phyloP scores from a whole-genome alignment of 2,113 vertebrate species.

The Podocnemis expansa region DNA sequence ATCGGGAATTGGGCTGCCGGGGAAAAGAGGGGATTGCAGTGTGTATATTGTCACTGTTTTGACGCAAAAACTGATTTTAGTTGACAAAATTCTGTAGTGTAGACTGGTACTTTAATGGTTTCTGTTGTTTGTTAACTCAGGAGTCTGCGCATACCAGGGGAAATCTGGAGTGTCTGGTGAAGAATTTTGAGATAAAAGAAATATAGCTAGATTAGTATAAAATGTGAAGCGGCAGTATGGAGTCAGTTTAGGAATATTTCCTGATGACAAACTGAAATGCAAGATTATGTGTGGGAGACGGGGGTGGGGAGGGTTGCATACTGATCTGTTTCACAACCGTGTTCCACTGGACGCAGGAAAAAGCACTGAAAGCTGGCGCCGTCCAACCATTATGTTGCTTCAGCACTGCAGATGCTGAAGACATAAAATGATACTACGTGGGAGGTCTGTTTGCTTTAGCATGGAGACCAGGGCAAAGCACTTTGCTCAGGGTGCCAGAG shows the following conservation, averaged over 20 bases:
- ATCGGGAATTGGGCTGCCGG: too few species aligned
- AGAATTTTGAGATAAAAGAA: constrained; percentile 70
- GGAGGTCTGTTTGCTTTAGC: constrained; percentile 51
- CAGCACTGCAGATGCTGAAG: constrained; percentile 16
- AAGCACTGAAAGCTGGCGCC: background rate
- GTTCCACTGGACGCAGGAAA: constrained; percentile 18
- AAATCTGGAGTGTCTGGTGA: constrained; percentile 63
- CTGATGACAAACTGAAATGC: constrained; percentile 58
- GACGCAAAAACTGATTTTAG: too few species aligned
- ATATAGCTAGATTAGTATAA: constrained; percentile 76
- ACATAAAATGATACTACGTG: constrained; percentile 18
- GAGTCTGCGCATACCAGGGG: constrained; percentile 68
- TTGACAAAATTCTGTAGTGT: too few species aligned
- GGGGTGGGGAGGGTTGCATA: background rate
- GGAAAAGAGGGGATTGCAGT: too few species aligned
- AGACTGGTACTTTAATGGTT: background rate
- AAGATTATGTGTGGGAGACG: constrained; percentile 48
- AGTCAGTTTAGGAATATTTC: constrained; percentile 70
- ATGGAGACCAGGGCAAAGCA: background rate
- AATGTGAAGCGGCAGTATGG: constrained; percentile 69
- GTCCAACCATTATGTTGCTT: constrained; percentile 22
- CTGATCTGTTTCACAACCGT: constrained; percentile 24
- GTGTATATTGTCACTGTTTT: too few species aligned
- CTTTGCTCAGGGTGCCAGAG: background rate
- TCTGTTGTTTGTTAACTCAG: constrained; percentile 63